Percentiles rank a stretch among this genome's conserved stretches.
phyloP scores from a whole-genome alignment of 2,888 invertebrate species.

The Anoncus sp. region DNA sequence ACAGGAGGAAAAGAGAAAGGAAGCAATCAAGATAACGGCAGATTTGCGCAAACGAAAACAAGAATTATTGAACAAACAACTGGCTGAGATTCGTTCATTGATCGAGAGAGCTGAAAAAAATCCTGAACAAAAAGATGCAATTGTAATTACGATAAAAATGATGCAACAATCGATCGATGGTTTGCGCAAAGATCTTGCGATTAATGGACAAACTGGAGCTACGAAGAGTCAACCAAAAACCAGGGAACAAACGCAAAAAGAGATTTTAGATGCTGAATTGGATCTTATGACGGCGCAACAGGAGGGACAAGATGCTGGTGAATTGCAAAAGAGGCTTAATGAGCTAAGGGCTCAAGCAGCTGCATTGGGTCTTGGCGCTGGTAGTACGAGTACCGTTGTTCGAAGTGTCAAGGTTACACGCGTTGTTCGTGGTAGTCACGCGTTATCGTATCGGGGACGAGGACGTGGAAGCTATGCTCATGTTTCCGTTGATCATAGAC shows the following conservation, averaged over 20 bases:
- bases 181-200: conserved; percentile 88
- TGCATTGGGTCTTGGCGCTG: conserved; percentile 80
- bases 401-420: conserved; percentile 74
- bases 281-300: conserved; percentile 96
- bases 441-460: conserved; percentile 78
- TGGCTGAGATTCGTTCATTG: conserved; percentile 94
- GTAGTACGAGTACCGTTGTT: conserved; percentile 64
- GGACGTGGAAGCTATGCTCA: conserved; percentile 82
- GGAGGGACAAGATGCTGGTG: conserved; percentile 94
- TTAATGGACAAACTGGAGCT: conserved; percentile 84
- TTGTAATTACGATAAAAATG: conserved; percentile 92
- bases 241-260: conserved; percentile 93
- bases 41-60: conserved; percentile 94
- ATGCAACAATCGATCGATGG: conserved; percentile 93
- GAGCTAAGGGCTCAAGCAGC: conserved; percentile 88
- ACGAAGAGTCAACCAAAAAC: conserved; percentile 86
- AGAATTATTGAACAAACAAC: conserved; percentile 93
- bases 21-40: conserved; percentile 90
- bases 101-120: conserved; percentile 92
- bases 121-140: conserved; percentile 90
- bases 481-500: conserved; percentile 93
- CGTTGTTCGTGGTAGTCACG: conserved; percentile 75
- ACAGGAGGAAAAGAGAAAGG: conserved; percentile 90
- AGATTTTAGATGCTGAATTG: conserved; percentile 95
- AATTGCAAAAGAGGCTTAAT: conserved; percentile 88